phyloP scores from a whole-genome alignment of 2,888 invertebrate species.

The Hypolimnas misippus region DNA sequence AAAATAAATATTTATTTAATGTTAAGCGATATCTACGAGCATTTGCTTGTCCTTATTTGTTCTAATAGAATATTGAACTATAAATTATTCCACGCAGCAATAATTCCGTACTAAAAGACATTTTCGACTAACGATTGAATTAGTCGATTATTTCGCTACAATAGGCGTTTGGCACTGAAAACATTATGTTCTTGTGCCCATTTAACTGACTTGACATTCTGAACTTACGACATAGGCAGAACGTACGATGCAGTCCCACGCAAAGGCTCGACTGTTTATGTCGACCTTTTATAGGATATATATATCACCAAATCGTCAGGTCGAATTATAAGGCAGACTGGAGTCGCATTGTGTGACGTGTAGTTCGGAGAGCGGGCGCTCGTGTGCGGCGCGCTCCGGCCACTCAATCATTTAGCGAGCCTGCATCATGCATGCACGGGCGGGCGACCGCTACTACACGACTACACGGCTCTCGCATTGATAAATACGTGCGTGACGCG shows the following conservation, averaged over 20 bases:
- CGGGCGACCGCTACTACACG: constrained; percentile 7
- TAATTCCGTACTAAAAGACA: neutral
- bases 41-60: neutral
- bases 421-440: constrained; percentile 5
- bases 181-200: constrained; percentile 5
- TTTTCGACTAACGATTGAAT: constrained; percentile 5
- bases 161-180: neutral
- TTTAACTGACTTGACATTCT: neutral
- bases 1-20: no score
- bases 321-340: neutral
- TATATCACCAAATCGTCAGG: no score
- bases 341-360: neutral
- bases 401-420: constrained; percentile 33
- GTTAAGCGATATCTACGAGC: neutral
- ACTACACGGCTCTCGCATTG: constrained; percentile 1
- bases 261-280: neutral
- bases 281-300: neutral
- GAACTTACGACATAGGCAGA: constrained; percentile 7
- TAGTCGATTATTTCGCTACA: neutral
- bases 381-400: constrained; percentile 5
- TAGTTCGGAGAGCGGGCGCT: neutral
- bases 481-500: constrained; percentile 10
- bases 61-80: neutral
- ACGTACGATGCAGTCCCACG: neutral
- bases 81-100: neutral